These are phyloP conservation scores for Hippocampus guttulatus DNA, from an alignment of 2,113 vertebrate genomes.

Conservation along the genomic window DNA sequence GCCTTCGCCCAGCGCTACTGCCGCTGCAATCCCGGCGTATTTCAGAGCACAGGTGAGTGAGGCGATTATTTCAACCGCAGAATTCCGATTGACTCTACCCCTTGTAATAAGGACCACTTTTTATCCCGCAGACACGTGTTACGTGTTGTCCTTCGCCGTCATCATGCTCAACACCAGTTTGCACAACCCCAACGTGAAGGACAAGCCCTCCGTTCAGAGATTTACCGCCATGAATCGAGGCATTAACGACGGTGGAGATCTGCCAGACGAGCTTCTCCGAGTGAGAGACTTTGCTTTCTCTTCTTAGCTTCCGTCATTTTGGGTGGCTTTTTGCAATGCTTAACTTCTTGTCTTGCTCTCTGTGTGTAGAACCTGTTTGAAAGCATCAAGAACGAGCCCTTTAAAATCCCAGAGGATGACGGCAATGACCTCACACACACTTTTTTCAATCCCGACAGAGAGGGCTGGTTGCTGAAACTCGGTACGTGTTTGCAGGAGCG, in stretches of 20 bases:
- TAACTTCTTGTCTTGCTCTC: neutral
- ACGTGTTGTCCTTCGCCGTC: constrained; percentile 93
- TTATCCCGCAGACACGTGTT: constrained; percentile 82
- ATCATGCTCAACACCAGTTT: constrained; percentile 99
- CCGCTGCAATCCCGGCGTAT: constrained; percentile 89
- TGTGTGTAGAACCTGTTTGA: constrained; percentile 88
- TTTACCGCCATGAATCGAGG: constrained; percentile 95
- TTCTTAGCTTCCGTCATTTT: neutral
- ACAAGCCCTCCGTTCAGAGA: constrained; percentile 87
- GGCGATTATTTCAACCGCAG: neutral
- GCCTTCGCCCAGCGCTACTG: constrained; percentile 95
- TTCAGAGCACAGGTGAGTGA: constrained; percentile 86
- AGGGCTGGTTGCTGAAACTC: constrained; percentile 94
- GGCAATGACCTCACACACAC: constrained; percentile 97
- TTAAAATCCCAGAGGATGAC: constrained; percentile 96
- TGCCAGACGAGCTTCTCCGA: constrained; percentile 90
- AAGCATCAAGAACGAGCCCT: constrained; percentile 96
- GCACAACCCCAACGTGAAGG: constrained; percentile 98
- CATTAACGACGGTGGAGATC: constrained; percentile 94
- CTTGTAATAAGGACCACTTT: neutral
- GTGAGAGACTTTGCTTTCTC: constrained; percentile 59
- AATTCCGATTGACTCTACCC: neutral
- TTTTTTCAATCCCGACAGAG: constrained; percentile 96
- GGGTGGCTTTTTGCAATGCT: too few relatives aligned
- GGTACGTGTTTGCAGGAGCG: constrained; percentile 68